Conservation (phyloP, 2,797 vertebrate genomes). For the Cephalopachus bancanus region DNA sequence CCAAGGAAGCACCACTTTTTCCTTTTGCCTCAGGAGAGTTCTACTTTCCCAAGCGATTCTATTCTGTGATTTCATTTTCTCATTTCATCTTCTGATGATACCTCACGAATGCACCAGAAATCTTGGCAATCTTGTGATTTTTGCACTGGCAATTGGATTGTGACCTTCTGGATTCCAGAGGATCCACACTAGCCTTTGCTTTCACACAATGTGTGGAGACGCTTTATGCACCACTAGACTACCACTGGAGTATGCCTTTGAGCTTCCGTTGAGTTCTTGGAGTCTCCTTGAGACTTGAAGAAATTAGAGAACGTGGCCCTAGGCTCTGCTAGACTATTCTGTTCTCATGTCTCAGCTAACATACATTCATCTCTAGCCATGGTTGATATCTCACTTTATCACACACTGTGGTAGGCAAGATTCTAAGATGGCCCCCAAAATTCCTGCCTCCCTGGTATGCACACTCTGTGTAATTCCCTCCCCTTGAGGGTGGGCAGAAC, state of each 20-base stretch:
- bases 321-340: neutral
- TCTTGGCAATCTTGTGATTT: neutral
- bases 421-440: neutral
- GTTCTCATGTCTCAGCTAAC: neutral
- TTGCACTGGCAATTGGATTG: neutral
- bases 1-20: neutral
- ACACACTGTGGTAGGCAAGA: neutral
- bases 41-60: neutral
- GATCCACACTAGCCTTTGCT: neutral
- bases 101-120: neutral
- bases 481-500: neutral
- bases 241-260: neutral
- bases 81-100: conserved; percentile 19
- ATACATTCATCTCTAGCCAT: neutral
- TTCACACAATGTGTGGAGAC: neutral
- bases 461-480: neutral
- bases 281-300: neutral
- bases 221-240: neutral
- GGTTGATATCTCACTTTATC: neutral
- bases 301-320: neutral
- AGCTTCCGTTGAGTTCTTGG: neutral
- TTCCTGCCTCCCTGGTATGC: neutral
- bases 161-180: neutral
- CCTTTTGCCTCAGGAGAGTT: conserved; percentile 41
- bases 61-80: neutral